A percentile compares a stretch with the other conserved stretches of the same genome.
Conservation (phyloP, 2,888 invertebrate genomes). For the Scaptomyza parva region DNA sequence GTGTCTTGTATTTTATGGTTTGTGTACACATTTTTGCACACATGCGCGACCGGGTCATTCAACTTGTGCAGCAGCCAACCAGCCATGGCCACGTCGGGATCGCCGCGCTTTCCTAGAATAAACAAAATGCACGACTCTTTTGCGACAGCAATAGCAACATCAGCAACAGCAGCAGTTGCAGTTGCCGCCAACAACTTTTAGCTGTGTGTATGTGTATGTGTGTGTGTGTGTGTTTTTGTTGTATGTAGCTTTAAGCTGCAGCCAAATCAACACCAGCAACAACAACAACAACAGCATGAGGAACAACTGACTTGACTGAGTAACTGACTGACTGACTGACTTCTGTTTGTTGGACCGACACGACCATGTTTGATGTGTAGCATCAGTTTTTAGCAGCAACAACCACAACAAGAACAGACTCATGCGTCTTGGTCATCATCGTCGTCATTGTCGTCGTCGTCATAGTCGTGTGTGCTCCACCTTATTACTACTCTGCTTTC, state of each 20-base stretch:
- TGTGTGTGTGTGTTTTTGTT: too few species aligned
- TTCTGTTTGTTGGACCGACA: conserved; percentile 80
- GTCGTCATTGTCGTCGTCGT: conserved; percentile 43
- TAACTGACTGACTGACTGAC: conserved; percentile 75
- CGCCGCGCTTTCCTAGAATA: conserved; percentile 78
- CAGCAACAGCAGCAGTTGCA: conserved; percentile 27
- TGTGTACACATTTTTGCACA: conserved; percentile 83
- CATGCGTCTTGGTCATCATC: conserved; percentile 62
- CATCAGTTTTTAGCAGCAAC: conserved; percentile 49
- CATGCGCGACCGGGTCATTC: conserved; percentile 82
- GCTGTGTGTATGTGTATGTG: conserved; percentile 34
- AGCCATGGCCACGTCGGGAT: conserved; percentile 66
- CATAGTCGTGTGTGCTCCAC: conserved; percentile 3
- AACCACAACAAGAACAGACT: conserved; percentile 62
- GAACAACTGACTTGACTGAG: conserved; percentile 39
- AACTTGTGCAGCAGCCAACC: conserved; percentile 72
- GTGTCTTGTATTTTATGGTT: conserved; percentile 82
- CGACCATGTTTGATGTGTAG: conserved; percentile 80
- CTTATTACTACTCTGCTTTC: not conserved
- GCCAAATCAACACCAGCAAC: conserved; percentile 71
- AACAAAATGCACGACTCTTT: conserved; percentile 76
- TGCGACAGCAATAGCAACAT: conserved; percentile 52
- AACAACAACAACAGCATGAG: conserved; percentile 52
- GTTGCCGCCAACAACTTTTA: conserved; percentile 68
- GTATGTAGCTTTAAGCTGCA: conserved; percentile 49